Percentiles rank a stretch among this genome's conserved stretches.
phyloP scores from a whole-genome alignment of 2,888 invertebrate species.

The Dilophus febrilis region DNA sequence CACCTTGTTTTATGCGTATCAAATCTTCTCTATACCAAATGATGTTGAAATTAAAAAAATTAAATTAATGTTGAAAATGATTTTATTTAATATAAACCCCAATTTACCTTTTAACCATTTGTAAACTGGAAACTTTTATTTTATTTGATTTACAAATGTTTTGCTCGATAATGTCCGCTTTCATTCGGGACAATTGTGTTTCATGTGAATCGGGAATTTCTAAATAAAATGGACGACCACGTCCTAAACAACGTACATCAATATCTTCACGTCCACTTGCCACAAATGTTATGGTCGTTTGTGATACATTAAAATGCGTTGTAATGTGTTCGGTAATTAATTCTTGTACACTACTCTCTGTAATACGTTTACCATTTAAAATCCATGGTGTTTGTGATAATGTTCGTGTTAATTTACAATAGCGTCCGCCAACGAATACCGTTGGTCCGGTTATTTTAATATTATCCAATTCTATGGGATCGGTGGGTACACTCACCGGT shows the following conservation, averaged over 20 bases:
- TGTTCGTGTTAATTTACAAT: slow-evolving; percentile 66
- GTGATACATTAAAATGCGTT: slow-evolving; percentile 32
- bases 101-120: slow-evolving; percentile 33
- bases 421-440: slow-evolving; percentile 36
- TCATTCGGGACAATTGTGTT: slow-evolving; percentile 32
- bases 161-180: slow-evolving; percentile 38
- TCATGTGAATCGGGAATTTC: slow-evolving; percentile 57
- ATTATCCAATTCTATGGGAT: slow-evolving; percentile 15
- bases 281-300: slow-evolving; percentile 48
- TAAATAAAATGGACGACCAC: slow-evolving; percentile 83
- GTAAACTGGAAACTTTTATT: slow-evolving; percentile 42
- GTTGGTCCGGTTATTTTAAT: slow-evolving; percentile 23
- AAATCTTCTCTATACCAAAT: slow-evolving; percentile 40
- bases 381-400: slow-evolving; percentile 93
- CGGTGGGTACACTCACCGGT: slow-evolving; percentile 33
- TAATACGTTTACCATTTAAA: slow-evolving; percentile 56
- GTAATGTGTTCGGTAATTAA: slow-evolving; percentile 54
- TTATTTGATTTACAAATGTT: slow-evolving; percentile 40
- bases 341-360: slow-evolving; percentile 84
- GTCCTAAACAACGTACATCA: slow-evolving; percentile 84
- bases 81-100: background rate
- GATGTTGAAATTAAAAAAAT: background rate
- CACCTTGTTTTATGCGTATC: slow-evolving; percentile 60
- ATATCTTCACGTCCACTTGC: slow-evolving; percentile 94
- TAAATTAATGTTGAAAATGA: slow-evolving; percentile 25